Base-by-base conservation (phyloP, 2,113 vertebrate genomes). In the Actenoides hombroni region DNA sequence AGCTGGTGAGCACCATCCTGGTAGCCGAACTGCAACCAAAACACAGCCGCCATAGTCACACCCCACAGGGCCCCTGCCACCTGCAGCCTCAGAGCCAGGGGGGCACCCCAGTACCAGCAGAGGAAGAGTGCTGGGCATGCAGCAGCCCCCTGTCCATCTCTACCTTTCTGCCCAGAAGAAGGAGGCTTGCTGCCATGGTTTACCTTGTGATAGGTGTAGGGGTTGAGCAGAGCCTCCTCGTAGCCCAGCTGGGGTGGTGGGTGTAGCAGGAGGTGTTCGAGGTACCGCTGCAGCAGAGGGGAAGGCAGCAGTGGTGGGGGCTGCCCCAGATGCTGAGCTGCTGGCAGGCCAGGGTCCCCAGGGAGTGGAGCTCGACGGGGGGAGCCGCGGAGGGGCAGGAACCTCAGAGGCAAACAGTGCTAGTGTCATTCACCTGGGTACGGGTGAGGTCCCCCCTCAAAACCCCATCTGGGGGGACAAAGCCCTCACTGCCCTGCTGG, bases 181-280 rank as follows among this genome's bases (percentile, higher is more conserved):
- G 67, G 25, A 53, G 2, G 1, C 6, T 88, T 0, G 1, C 2
- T 6, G 31, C 44, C 19, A 14, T 6, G 10, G 9, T 67, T 92
- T 96, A 99, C 99, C 98, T 99, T 99, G 85, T 98, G 98, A 95
- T 99, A 99, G 18, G 98, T 94, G 79, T 99, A 99, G 29, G 99
- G 99, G 86, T 99, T 98, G 87, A 99, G 94, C 37, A 99, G 96
- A 44, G 98, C 95, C 26, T 98, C 97, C 69, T 99, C 98, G 33
- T 98, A 98, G 61, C 96, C 95, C 63, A 98, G 97, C 56, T 99
- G 97, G 54, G 98, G 97, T 16, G 97, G 97, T 5, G 98, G 98
- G 29, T 95, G 33, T 69, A 99, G 97, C 60, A 99, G 98, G 93
- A 99, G 97, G 53, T 99, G 98, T 92, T 99, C 99, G 97, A 99